phyloP scores from a whole-genome alignment of 2,113 vertebrate species.

The Phalacrocorax pelagicus region DNA sequence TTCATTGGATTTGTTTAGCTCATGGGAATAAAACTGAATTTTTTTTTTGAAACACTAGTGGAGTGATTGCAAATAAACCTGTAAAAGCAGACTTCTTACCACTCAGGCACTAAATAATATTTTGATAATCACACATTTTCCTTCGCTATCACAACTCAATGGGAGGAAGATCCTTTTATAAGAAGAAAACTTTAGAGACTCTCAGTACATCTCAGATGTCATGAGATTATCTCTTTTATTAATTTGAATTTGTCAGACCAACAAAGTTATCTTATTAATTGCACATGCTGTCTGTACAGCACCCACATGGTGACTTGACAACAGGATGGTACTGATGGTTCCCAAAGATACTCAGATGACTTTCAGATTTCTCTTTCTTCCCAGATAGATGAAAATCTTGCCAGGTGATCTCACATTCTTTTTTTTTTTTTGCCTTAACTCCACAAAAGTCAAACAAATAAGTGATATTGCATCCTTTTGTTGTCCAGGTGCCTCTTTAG shows the following conservation, averaged over 20 bases:
- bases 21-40: neutral
- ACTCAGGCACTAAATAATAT: neutral
- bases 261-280: neutral
- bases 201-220: neutral
- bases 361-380: neutral
- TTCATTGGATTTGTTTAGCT: neutral
- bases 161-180: neutral
- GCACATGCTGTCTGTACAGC: neutral
- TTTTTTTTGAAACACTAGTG: neutral
- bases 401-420: neutral
- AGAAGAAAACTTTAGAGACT: neutral
- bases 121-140: neutral
- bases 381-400: neutral
- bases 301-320: neutral
- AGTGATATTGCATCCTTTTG: neutral
- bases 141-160: neutral
- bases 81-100: neutral
- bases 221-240: neutral
- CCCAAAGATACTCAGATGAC: neutral
- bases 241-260: neutral
- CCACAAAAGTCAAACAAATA: neutral
- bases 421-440: neutral
- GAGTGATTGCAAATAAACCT: neutral
- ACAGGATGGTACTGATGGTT: neutral
- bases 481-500: neutral